A percentile compares a stretch with the other conserved stretches of the same genome.
Evolutionary conservation across 2,113 vertebrate species (phyloP).

Genomic region (Corapipo altera): DNA sequence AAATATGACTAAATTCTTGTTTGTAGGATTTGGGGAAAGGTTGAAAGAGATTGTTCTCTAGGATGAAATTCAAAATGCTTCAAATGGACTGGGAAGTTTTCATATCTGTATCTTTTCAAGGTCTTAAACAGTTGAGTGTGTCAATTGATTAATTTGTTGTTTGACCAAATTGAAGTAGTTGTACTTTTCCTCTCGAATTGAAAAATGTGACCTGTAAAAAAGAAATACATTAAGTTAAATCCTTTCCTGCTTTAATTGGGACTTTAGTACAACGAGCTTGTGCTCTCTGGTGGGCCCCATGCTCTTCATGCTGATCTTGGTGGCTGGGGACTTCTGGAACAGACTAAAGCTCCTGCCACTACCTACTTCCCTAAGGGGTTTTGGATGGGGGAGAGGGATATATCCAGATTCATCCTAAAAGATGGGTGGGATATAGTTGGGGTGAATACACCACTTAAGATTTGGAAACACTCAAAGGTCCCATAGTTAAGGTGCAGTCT

Average conservation of each 20-base stretch:
- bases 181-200: not conserved
- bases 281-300: not conserved
- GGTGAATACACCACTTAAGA: not conserved
- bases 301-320: not conserved
- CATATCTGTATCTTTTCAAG: not conserved
- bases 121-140: not conserved
- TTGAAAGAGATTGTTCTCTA: slow-evolving; percentile 23
- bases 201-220: not conserved
- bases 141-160: not conserved
- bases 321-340: not conserved
- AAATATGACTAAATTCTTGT: not conserved
- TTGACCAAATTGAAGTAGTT: not conserved
- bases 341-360: not conserved
- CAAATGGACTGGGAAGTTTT: not conserved
- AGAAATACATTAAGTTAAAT: not conserved
- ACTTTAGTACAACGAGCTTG: not conserved
- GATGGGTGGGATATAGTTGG: not conserved
- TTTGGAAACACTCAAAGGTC: not conserved
- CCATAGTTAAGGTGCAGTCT: not conserved
- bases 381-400: not conserved
- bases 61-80: slow-evolving; percentile 27
- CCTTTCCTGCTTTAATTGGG: not conserved
- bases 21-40: slow-evolving; percentile 44
- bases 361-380: not conserved
- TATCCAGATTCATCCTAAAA: not conserved